Base-by-base conservation (phyloP, 1,140 invertebrate species). In the Drosophila santomea region DNA sequence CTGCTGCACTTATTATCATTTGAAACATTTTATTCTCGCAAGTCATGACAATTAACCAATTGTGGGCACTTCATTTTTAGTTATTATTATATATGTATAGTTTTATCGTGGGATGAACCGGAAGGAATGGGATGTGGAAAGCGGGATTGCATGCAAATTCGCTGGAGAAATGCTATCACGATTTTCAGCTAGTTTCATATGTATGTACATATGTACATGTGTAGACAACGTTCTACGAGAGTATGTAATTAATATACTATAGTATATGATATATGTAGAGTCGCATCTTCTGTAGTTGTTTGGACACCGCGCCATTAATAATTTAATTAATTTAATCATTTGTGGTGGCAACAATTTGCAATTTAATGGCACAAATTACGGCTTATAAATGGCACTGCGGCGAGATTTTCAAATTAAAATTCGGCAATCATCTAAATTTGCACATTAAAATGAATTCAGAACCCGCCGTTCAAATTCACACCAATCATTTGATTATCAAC, bases 291-390 rank as follows among this genome's bases (percentile, higher is more conserved):
- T 15, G 39, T 35, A 50, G 14, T 69, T 60, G 58, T 56, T 74
- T 48, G 15, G 47, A 57, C 67, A 61, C 48, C 44, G 36, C 38
- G 67, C 78, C 67, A 84, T 69, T 69, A 74, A 61, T 76, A 76
- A 76, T 84, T 88, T 64, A 71, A 88, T 75, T 75, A 75, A 85
- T 88, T 85, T 86, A 86, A 85, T 82, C 69, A 88, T 62, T 78
- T 75, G 78, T 45, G 58, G 38, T 41, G 50, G 56, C 57, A 54
- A 57, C 69, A 76, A 88, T 86, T 86, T 88, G 62, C 66, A 68
- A 88, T 62, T 82, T 86, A 88, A 86, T 88, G 81, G 83, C 79
- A 76, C 78, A 76, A 82, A 78, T 86, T 82, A 82, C 58, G 51
- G 64, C 55, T 81, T 54, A 55, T 50, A 52, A 74, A 77, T 85